Conservation (phyloP, 2,797 vertebrate genomes). For the Sebastes reedi region DNA sequence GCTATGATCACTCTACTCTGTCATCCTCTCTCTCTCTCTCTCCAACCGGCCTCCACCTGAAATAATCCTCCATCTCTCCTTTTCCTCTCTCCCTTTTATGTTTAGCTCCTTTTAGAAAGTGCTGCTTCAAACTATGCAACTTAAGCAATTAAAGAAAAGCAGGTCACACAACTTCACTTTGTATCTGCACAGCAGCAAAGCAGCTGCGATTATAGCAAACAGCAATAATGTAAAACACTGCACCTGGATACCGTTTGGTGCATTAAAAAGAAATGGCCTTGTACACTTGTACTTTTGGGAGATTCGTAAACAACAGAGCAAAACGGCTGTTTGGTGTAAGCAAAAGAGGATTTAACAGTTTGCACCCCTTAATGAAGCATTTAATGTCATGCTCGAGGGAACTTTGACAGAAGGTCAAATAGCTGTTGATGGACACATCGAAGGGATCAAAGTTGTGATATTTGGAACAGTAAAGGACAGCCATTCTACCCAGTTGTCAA, state of each 20-base stretch:
- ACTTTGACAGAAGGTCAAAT: neutral
- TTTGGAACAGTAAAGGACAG: neutral
- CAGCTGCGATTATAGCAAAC: constrained; percentile 17
- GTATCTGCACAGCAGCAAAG: neutral
- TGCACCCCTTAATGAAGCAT: neutral
- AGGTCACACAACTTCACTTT: constrained; percentile 37
- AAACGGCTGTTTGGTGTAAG: neutral
- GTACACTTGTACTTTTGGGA: constrained; percentile 10
- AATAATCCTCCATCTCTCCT: neutral
- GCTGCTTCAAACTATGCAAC: constrained; percentile 27
- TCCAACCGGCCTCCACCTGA: constrained; percentile 8
- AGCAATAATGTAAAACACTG: constrained; percentile 21
- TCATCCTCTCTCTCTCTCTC: constrained; percentile 3
- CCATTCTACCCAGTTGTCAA: neutral
- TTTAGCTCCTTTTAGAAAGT: constrained; percentile 6
- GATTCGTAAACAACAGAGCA: neutral
- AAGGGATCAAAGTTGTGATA: neutral
- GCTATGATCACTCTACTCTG: constrained; percentile 32
- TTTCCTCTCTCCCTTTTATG: neutral
- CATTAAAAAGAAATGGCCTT: neutral
- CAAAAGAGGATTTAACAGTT: neutral
- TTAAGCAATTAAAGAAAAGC: constrained; percentile 40
- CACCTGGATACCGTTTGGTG: neutral
- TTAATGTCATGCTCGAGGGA: neutral
- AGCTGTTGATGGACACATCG: neutral